Evolutionary conservation across 35 echinoderm and acorn worm species (phyloP).

Genomic region (Patiria miniata): DNA sequence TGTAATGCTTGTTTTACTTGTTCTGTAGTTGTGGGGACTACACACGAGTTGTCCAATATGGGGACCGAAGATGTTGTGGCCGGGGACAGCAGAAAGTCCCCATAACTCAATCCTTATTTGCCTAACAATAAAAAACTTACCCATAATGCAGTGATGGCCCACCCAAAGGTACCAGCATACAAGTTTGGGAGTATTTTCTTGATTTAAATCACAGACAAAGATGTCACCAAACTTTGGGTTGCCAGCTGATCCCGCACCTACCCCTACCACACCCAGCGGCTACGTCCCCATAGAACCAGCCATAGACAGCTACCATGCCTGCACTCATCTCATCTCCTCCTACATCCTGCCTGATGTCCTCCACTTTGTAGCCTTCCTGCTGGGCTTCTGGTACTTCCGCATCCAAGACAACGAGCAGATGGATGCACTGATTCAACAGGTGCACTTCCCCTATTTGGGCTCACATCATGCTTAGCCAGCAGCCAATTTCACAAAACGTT

Average conservation of each 20-base stretch:
- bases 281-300: neutral
- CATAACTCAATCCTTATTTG: too few species aligned
- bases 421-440: constrained; percentile 45
- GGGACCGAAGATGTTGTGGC: too few species aligned
- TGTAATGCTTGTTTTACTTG: too few species aligned
- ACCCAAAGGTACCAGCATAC: too few species aligned
- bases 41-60: too few species aligned
- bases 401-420: constrained; percentile 60
- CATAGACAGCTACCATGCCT: neutral
- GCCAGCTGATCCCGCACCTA: neutral
- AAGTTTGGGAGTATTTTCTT: too few species aligned
- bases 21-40: too few species aligned
- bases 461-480: too few species aligned
- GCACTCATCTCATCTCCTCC: constrained; percentile 38
- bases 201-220: neutral
- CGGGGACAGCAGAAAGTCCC: too few species aligned
- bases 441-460: neutral
- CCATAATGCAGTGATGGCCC: too few species aligned
- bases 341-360: constrained; percentile 37
- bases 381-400: constrained; percentile 37
- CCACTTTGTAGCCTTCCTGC: constrained; percentile 51
- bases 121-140: too few species aligned
- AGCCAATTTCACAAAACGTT: too few species aligned
- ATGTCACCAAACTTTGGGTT: neutral
- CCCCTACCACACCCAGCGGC: neutral